Conservation (phyloP, 2,113 vertebrate species). For the Athene cunicularia region DNA sequence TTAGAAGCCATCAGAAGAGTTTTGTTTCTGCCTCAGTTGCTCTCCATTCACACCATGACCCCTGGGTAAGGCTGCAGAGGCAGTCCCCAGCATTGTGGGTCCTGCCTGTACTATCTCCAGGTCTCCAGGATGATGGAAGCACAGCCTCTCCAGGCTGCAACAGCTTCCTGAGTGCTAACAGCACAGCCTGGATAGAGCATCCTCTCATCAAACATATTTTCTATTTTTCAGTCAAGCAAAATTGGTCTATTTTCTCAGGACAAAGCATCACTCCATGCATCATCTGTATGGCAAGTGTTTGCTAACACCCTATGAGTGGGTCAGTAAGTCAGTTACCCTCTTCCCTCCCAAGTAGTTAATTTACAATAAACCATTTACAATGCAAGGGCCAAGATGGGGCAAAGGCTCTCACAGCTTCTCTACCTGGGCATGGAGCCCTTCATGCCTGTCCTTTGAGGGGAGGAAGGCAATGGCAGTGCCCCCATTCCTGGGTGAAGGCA, state of each 20-base stretch:
- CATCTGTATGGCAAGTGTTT: fast-evolving
- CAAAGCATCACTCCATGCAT: neutral
- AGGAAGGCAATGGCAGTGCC: neutral
- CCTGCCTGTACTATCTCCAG: neutral
- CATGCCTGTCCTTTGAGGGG: fast-evolving
- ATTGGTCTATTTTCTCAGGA: neutral
- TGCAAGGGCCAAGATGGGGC: neutral
- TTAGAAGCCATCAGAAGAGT: neutral
- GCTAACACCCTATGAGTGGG: fast-evolving
- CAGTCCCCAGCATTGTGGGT: neutral
- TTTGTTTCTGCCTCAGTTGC: neutral
- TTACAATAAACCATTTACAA: neutral
- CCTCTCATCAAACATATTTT: neutral
- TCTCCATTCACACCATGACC: neutral
- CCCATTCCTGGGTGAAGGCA: neutral
- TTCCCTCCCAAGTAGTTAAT: neutral
- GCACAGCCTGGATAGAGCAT: neutral
- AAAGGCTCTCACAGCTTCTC: neutral
- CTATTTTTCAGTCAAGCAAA: neutral
- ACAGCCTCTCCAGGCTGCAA: neutral
- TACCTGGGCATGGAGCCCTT: fast-evolving
- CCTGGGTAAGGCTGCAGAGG: neutral
- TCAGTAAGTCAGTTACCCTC: neutral
- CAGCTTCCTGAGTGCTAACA: neutral
- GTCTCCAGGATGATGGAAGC: fast-evolving